These are phyloP conservation scores for Luperina testacea DNA, from an alignment of 2,888 invertebrate species.

Conservation along the genomic window DNA sequence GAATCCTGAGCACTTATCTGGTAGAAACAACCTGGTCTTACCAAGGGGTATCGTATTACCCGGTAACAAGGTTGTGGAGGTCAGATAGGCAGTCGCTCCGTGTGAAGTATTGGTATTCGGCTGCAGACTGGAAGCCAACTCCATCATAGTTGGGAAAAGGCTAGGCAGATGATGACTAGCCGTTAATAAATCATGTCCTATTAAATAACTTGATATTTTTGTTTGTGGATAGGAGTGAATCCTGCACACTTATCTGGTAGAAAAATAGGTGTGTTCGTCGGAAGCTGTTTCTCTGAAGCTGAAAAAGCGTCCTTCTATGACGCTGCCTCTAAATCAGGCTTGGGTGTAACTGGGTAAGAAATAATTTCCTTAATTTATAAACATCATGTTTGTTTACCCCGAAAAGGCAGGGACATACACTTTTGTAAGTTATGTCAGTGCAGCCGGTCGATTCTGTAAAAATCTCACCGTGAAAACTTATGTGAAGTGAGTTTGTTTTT, in stretches of 20 bases:
- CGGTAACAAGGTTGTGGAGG: too few species aligned
- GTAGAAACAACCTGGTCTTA: too few species aligned
- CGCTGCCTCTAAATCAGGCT: slow-evolving; percentile 67
- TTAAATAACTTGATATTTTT: slow-evolving; percentile 5
- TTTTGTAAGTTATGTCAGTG: background rate
- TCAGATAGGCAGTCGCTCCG: too few species aligned
- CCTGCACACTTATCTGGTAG: slow-evolving; percentile 90
- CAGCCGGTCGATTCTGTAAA: too few species aligned
- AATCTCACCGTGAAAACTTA: too few species aligned
- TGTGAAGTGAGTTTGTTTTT: too few species aligned
- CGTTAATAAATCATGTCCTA: background rate
- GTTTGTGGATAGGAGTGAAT: slow-evolving; percentile 87
- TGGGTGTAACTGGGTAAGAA: slow-evolving; percentile 79
- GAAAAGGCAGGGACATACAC: background rate
- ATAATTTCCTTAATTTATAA: background rate
- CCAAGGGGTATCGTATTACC: too few species aligned
- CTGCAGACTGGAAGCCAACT: too few species aligned
- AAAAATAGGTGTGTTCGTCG: slow-evolving; percentile 86
- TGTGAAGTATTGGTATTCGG: too few species aligned
- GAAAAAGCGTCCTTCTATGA: slow-evolving; percentile 88
- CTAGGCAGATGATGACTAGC: too few species aligned
- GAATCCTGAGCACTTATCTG: too few species aligned
- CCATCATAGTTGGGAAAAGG: too few species aligned
- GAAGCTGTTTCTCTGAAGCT: slow-evolving; percentile 90
- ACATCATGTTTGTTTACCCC: background rate